Evolutionary conservation across 2,797 vertebrate species (phyloP).

Genomic region (Euthynnus affinis): DNA sequence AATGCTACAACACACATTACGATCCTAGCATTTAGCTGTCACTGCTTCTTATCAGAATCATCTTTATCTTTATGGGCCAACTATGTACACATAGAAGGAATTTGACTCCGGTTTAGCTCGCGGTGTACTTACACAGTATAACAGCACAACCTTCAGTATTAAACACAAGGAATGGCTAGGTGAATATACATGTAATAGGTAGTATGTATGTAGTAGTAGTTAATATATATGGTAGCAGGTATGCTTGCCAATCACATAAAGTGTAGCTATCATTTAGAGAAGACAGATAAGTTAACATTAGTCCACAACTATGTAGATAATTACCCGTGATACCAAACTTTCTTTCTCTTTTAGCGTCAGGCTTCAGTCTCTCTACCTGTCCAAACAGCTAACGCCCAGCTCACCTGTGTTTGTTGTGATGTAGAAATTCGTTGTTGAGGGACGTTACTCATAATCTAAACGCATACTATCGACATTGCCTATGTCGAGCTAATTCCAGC

Average conservation of each 20-base stretch:
- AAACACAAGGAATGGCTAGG: neutral
- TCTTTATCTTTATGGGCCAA: neutral
- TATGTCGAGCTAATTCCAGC: slow-evolving; percentile 69
- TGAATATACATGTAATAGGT: too few species aligned
- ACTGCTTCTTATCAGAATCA: neutral
- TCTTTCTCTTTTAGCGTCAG: neutral
- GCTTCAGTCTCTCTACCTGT: neutral
- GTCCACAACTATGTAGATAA: neutral
- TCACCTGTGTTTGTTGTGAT: slow-evolving; percentile 73
- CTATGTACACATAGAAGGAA: neutral
- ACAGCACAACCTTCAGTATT: neutral
- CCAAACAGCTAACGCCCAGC: slow-evolving; percentile 52
- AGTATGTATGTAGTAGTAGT: too few species aligned
- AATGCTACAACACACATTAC: neutral
- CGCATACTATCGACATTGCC: slow-evolving; percentile 62
- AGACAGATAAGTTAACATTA: neutral
- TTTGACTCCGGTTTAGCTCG: neutral
- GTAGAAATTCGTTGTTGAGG: slow-evolving; percentile 47
- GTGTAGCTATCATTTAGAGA: neutral
- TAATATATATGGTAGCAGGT: too few species aligned
- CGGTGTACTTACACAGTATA: neutral
- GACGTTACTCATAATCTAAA: slow-evolving; percentile 69
- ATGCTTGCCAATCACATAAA: neutral
- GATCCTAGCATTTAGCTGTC: neutral
- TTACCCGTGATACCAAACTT: slow-evolving; percentile 1